Base-by-base conservation (phyloP, 2,113 vertebrate genomes). In the Leuciscus idus region DNA sequence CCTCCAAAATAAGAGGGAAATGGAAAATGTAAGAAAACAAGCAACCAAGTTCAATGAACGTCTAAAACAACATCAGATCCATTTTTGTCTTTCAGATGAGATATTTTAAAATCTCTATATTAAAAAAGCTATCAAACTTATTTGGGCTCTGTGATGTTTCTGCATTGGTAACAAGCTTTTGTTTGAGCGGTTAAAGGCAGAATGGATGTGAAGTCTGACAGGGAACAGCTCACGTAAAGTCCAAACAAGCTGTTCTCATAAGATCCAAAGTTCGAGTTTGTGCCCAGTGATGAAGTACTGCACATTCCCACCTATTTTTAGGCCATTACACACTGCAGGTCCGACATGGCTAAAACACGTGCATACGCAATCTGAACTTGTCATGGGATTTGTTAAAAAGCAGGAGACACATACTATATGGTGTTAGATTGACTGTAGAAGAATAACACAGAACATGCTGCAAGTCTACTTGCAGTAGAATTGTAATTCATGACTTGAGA, bases 231-330 rank as follows among this genome's bases (percentile, higher is more conserved):
- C 68, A 39, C 12, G 33, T 28, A 84, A 8, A 52, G 74, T 88
- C 91, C 87, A 91, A 93, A 89, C 84, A 64, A 86, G 52, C 83
- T 83, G 90, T 92, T 92, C 91, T 89, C 88, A 89, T 83, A 87
- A 91, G 89, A 84, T 89, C 87, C 59, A 79, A 89, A 91, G 89
- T 93, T 74, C 83, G 78, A 46, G 85, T 91, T 91, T 92, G 87
- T 90, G 85, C 82, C 76, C 64, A 39, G 89, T 89, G 89, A 92
- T 90, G 88, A 90, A 94, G 75, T 87, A 87, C 81, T 88, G 90
- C 87, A 89, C 87, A 92, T 92, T 93, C 84, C 86, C 88, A 88
- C 87, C 90, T 94, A 91, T 93, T 93, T 93, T 93, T 92, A 91
- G 89, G 83, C 72, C 78, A 90, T 93, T 91, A 93, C 86, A 92